Evolutionary conservation across 2,888 invertebrate species (phyloP), one percentile per base, ranked within the genome.

Genomic region (Scaptomyza cyrtandrae): DNA sequence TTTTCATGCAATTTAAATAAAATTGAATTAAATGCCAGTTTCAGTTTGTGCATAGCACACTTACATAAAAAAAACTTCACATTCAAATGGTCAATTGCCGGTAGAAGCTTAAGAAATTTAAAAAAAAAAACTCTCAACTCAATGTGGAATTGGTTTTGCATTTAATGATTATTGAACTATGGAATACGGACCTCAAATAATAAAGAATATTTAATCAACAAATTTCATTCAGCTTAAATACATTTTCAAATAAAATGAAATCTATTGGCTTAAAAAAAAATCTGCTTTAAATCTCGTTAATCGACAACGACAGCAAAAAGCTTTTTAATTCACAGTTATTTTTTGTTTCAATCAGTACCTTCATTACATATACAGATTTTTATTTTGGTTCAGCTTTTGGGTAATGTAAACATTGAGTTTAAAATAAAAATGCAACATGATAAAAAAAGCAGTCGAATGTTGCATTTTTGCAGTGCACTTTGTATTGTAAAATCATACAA

Each of bases 1-100:
- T 83, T 86, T 69, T 74, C 55, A 62, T 74, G 78, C 80, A 83
- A 83, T 83, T 84, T 84, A 75, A 85, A 84, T 80, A 71, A 86
- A 86, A 86, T 85, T 78, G 75, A 86, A 82, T 85, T 86, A 85
- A 84, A 78, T 71, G 66, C 65, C 43, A 61, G 53, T 54, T 55
- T 74, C 69, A 68, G 19, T 46, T 50, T 60, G 37, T 29, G 24
- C 46, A 48, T n/a, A 33, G 14, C 56, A 63, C 24, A 56, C 55
- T 50, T 31, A 53, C 62, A 48, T 45, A 48, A 39, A 46, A 56
- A 61, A 54, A 55, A 35, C 39, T 43, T 13, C 24, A 54, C 33
- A 44, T 14, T 24, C 13, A 14, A 1, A 7, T 24, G 3, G 24
- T 19, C 50, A 60, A 66, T 61, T 76, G 73, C 69, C 65, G 39